Evolutionary conservation across 2,888 invertebrate genomes (phyloP).

Genomic region (Caenorhabditis virilis): DNA sequence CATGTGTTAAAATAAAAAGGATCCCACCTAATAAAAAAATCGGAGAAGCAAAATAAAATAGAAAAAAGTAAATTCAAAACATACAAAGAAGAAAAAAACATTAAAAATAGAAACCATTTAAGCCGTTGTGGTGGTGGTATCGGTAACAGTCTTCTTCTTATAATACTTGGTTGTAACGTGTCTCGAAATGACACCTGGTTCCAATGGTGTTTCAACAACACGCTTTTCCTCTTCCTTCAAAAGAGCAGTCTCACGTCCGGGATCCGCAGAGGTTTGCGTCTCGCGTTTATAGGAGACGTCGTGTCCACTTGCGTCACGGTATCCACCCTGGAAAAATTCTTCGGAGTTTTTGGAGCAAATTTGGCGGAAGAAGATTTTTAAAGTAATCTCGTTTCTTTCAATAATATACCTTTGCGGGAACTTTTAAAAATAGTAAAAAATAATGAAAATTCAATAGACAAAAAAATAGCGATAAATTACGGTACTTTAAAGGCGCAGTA

Average conservation of each 20-base stretch:
- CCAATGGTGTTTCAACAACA: conserved; percentile 60
- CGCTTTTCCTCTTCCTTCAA: conserved; percentile 64
- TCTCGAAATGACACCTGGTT: conserved; percentile 64
- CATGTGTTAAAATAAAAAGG: too few relatives aligned
- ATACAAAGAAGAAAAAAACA: conserved; percentile 3
- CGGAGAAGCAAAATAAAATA: too few relatives aligned
- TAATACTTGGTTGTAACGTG: conserved; percentile 68
- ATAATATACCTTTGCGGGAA: too few relatives aligned
- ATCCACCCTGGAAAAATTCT: conserved; percentile 48
- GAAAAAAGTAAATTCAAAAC: conserved; percentile 3
- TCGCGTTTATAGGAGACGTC: conserved; percentile 63
- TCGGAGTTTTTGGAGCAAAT: too few relatives aligned
- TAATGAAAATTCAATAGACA: too few relatives aligned
- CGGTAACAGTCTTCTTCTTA: conserved; percentile 67
- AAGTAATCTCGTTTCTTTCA: too few relatives aligned
- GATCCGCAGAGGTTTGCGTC: conserved; percentile 61
- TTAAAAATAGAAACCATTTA: conserved; percentile 12
- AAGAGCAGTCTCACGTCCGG: conserved; percentile 57
- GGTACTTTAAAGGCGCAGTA: too few relatives aligned
- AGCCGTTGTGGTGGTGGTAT: conserved; percentile 56
- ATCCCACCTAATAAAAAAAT: too few relatives aligned
- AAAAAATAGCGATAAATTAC: too few relatives aligned
- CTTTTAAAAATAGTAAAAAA: too few relatives aligned
- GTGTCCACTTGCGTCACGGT: conserved; percentile 61
- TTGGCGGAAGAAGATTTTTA: too few relatives aligned